These are phyloP conservation scores for Anticlea derivata DNA, from an alignment of 2,888 invertebrate genomes.

Conservation along the genomic window DNA sequence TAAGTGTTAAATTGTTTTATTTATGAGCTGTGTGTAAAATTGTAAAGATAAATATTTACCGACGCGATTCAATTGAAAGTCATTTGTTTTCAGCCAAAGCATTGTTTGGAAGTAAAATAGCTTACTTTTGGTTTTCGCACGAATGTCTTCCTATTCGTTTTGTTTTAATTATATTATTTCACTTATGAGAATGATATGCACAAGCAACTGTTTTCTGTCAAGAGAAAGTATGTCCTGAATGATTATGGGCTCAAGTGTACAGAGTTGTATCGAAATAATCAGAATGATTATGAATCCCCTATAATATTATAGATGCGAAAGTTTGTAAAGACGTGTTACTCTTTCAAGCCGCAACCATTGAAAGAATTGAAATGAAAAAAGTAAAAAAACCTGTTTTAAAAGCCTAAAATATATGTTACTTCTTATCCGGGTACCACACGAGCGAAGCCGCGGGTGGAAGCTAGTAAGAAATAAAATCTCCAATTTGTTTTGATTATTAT, in stretches of 20 bases:
- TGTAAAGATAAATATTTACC: constrained; percentile 52
- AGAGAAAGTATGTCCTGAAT: constrained; percentile 45
- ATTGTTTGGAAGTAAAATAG: constrained; percentile 40
- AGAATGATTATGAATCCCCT: constrained; percentile 52
- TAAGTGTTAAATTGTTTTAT: constrained; percentile 84
- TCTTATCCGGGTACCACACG: too few species aligned
- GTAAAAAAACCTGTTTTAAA: too few species aligned
- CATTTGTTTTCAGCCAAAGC: constrained; percentile 76
- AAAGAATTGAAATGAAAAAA: too few species aligned
- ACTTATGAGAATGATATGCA: constrained; percentile 13
- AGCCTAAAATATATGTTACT: too few species aligned
- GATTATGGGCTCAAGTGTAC: constrained; percentile 54
- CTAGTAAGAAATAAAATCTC: constrained; percentile 74
- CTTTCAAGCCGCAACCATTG: too few species aligned
- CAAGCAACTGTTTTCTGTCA: constrained; percentile 57
- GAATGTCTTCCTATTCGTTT: constrained; percentile 64
- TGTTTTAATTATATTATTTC: constrained; percentile 38
- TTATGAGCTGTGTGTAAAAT: constrained; percentile 70
- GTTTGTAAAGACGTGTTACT: too few species aligned
- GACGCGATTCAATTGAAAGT: constrained; percentile 57
- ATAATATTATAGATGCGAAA: too few species aligned
- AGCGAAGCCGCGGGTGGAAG: too few species aligned
- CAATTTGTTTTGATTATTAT: constrained; percentile 75
- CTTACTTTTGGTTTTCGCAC: constrained; percentile 54
- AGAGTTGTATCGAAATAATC: constrained; percentile 56